These are phyloP conservation scores for Euphonia xanthogaster DNA, from an alignment of 2,797 vertebrate species.

Conservation along the genomic window DNA sequence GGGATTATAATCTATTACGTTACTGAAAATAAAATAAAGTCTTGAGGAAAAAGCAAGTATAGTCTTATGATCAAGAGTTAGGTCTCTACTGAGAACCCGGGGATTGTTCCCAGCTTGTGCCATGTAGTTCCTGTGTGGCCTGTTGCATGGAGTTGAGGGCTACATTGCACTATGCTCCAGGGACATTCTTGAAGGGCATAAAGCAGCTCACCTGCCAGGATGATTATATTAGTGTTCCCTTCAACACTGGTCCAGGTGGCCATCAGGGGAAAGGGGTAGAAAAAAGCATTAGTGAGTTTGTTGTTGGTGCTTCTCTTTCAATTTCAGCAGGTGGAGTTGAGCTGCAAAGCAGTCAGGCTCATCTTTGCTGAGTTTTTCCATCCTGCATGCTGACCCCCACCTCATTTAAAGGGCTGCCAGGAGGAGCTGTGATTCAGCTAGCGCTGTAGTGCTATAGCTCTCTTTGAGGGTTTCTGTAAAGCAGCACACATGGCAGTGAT, in stretches of 20 bases:
- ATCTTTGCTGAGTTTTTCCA: neutral
- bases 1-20: neutral
- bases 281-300: neutral
- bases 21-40: slow-evolving; percentile 12
- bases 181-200: neutral
- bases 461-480: neutral
- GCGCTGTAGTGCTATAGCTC: neutral
- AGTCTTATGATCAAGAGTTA: neutral
- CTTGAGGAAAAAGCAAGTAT: neutral
- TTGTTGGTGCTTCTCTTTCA: neutral
- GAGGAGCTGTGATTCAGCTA: neutral
- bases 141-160: neutral
- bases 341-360: neutral
- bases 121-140: neutral
- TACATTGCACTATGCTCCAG: neutral
- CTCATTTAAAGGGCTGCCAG: neutral
- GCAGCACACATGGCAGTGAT: neutral
- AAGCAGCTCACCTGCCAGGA: neutral
- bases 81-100: neutral
- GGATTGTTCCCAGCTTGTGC: neutral
- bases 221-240: neutral
- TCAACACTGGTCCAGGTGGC: neutral
- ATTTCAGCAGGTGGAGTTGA: neutral
- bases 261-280: neutral
- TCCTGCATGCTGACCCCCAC: neutral